phyloP scores from a whole-genome alignment of 2,888 invertebrate species.

The Trichopria drosophilae region DNA sequence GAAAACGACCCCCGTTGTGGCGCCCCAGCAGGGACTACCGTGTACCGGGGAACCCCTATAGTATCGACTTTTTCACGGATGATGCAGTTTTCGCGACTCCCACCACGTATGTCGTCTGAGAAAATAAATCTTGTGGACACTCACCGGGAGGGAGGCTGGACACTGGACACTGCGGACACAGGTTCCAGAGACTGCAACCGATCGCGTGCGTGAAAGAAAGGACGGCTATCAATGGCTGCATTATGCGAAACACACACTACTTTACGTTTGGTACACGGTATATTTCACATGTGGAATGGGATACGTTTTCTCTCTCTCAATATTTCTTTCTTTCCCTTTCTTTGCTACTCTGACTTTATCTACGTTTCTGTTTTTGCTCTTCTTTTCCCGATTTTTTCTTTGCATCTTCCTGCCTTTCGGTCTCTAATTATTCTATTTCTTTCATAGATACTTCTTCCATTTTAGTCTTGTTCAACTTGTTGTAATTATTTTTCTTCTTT shows the following conservation, averaged over 20 bases:
- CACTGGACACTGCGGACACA: constrained; percentile 57
- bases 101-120: constrained; percentile 53
- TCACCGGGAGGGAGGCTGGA: constrained; percentile 52
- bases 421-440: too few relatives aligned
- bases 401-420: too few relatives aligned
- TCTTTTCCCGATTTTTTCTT: too few relatives aligned
- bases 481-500: too few relatives aligned
- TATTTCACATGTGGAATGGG: constrained; percentile 15
- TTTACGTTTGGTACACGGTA: constrained; percentile 35
- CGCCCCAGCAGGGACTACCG: too few relatives aligned
- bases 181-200: constrained; percentile 54
- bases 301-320: background rate
- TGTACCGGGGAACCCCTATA: too few relatives aligned
- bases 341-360: too few relatives aligned
- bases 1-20: too few relatives aligned
- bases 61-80: too few relatives aligned
- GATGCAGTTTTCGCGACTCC: constrained; percentile 45
- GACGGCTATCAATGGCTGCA: constrained; percentile 57
- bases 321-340: background rate
- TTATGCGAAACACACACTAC: constrained; percentile 50
- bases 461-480: too few relatives aligned
- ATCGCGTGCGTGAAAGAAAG: constrained; percentile 55
- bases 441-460: too few relatives aligned
- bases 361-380: too few relatives aligned
- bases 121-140: constrained; percentile 57